Conservation (phyloP, 1,140 invertebrate species). For the Bombus waltoni region DNA sequence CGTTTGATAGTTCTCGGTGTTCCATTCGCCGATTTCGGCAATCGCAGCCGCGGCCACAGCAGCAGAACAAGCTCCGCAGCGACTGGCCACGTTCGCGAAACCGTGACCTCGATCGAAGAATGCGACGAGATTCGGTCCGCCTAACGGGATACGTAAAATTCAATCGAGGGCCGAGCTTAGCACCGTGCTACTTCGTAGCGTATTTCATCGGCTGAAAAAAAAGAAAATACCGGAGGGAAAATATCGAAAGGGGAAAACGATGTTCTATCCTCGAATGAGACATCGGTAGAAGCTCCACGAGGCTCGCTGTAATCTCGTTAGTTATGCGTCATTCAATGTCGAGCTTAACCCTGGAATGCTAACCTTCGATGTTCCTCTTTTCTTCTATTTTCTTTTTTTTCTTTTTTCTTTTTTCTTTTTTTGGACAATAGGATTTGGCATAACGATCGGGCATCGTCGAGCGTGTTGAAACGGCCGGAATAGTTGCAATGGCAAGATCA, state of each 20-base stretch:
- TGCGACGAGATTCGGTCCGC: conserved; percentile 63
- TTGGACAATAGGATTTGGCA: conserved; percentile 24
- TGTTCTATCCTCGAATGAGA: neutral
- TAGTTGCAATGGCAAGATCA: neutral
- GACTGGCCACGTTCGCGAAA: conserved; percentile 37
- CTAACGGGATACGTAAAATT: conserved; percentile 62
- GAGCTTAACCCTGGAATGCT: conserved; percentile 32
- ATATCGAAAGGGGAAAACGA: neutral
- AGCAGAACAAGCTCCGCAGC: conserved; percentile 29
- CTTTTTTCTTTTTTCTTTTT: neutral
- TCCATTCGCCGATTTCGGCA: conserved; percentile 6
- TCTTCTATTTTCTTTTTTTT: neutral
- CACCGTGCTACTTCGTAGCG: neutral
- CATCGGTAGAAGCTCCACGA: conserved; percentile 35
- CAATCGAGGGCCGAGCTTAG: conserved; percentile 20
- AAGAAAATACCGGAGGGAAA: too few species aligned
- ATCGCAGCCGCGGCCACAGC: neutral
- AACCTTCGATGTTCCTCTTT: conserved; percentile 2
- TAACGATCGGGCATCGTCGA: neutral
- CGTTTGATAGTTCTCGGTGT: neutral
- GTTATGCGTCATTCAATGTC: conserved; percentile 23
- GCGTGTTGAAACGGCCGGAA: neutral
- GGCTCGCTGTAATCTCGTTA: conserved; percentile 37
- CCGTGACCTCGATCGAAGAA: conserved; percentile 65
- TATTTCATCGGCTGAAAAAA: neutral